Base-by-base conservation (phyloP, 2,888 invertebrate genomes). In the Hydrotaea diabolus region DNA sequence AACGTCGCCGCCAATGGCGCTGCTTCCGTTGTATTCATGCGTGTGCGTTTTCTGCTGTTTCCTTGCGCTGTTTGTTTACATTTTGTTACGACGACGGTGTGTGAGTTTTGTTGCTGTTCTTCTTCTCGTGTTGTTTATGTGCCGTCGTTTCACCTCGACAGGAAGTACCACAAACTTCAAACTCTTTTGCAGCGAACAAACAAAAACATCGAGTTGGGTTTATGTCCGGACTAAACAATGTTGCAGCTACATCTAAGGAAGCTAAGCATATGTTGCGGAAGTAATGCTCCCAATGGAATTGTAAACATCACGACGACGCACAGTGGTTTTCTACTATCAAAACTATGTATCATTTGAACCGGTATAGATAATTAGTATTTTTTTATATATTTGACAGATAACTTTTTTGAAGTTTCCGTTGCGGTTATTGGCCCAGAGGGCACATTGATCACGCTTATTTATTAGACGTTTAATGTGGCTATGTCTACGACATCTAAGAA, bases 121-220 rank as follows among this genome's bases (percentile, higher is more conserved):
- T 66, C 39, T 62, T 59, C 7, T 69, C 19, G 15, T 72, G 72
- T 66, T 49, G 55, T 59, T 69, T 64, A 53, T 49, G 39, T 76
- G 59, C 13, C 59, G 13, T 23, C 21, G 55, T 21, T 49, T 75
- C 62, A 43, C 43, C 49, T 64, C 15, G 9, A 80, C 73, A 76
- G 76, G 83, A 83, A 73, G 79, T 76, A 49, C 26, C n/a, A 23
- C 77, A 74, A 59, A 62, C 36, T 15, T 31, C 31, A 7, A n/a
- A n/a, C 31, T 7, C 31, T 69, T 57, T 64, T 72, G 64, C 11
- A 8, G 31, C 39, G 39, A 39, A 23, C 15, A 59, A 26, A 23
- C 59, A 59, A 59, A n/a, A n/a, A n/a, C n/a, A 55, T 11, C 55
- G 9, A 2, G n/a, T 21, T 59, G 26, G 80, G 66, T 83, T 21